Evolutionary conservation across 2,113 vertebrate genomes (phyloP).

Genomic region (Trichechus manatus): DNA sequence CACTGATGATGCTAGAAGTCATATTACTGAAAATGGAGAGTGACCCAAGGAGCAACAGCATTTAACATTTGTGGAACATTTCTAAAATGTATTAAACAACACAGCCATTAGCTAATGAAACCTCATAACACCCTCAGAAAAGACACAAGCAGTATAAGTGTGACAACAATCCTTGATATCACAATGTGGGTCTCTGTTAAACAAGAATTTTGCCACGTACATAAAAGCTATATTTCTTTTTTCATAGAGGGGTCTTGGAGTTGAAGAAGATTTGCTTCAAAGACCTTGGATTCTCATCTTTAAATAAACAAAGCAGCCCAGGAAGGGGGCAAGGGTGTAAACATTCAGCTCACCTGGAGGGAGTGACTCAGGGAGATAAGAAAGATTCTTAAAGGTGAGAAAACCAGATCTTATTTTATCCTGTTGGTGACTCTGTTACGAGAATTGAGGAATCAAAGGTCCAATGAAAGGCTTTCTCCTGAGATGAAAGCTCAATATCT

Average conservation of each 20-base stretch:
- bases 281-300: conserved; percentile 45
- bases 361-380: not conserved
- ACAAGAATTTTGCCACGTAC: not conserved
- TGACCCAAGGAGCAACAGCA: not conserved
- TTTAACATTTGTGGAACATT: not conserved
- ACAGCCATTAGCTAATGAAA: conserved; percentile 32
- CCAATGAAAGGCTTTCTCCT: conserved; percentile 59
- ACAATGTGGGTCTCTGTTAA: conserved; percentile 22
- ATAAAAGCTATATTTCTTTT: not conserved
- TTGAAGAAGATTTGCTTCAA: not conserved
- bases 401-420: conserved; percentile 19
- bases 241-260: not conserved
- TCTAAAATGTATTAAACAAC: not conserved
- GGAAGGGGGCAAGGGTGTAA: not conserved
- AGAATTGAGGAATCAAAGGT: conserved; percentile 46
- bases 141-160: not conserved
- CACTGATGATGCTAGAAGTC: not conserved
- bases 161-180: not conserved
- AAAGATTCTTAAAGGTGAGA: conserved; percentile 47
- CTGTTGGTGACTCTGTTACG: conserved; percentile 50
- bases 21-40: not conserved
- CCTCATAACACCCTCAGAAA: not conserved
- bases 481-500: conserved; percentile 69
- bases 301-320: conserved; percentile 40
- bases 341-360: not conserved